Conservation (phyloP, 2,797 vertebrate species). For the Cyclopterus lumpus region DNA sequence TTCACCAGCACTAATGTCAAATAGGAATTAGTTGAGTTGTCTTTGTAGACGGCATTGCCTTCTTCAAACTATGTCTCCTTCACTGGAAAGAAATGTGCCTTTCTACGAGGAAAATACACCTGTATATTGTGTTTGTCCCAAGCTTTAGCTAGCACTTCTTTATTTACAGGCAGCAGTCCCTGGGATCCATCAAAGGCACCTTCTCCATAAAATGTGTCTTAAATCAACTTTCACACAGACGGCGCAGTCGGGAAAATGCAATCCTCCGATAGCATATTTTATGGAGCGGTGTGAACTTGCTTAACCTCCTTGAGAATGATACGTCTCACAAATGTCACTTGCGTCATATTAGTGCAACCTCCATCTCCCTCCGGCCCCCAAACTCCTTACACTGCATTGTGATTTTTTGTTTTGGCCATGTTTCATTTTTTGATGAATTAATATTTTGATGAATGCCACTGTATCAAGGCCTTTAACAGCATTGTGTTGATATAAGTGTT, state of each 20-base stretch:
- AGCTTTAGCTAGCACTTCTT: constrained; percentile 40
- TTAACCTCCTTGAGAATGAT: constrained; percentile 2
- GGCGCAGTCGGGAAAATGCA: constrained; percentile 23
- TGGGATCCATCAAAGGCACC: constrained; percentile 34
- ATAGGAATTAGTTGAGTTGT: constrained; percentile 4
- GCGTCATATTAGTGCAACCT: neutral
- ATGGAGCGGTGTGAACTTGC: constrained; percentile 18
- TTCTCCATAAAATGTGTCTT: constrained; percentile 20
- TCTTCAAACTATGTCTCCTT: constrained; percentile 18
- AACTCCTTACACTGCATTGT: neutral
- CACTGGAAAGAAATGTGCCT: constrained; percentile 24
- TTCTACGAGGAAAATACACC: constrained; percentile 42
- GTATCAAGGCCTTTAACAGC: neutral
- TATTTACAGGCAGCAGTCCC: constrained; percentile 34
- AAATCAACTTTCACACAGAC: constrained; percentile 36
- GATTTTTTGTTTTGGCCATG: neutral
- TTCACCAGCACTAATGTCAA: neutral
- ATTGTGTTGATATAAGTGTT: neutral
- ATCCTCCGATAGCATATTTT: constrained; percentile 30
- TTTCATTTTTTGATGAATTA: no score
- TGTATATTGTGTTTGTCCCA: constrained; percentile 31
- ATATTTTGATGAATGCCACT: neutral
- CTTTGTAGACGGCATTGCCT: neutral
- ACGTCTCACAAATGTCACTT: neutral
- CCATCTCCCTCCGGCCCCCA: neutral